A percentile compares a stretch with the other conserved stretches of the same genome.
Evolutionary conservation across 2,113 vertebrate genomes (phyloP).

Genomic region (Nesospiza acunhae): DNA sequence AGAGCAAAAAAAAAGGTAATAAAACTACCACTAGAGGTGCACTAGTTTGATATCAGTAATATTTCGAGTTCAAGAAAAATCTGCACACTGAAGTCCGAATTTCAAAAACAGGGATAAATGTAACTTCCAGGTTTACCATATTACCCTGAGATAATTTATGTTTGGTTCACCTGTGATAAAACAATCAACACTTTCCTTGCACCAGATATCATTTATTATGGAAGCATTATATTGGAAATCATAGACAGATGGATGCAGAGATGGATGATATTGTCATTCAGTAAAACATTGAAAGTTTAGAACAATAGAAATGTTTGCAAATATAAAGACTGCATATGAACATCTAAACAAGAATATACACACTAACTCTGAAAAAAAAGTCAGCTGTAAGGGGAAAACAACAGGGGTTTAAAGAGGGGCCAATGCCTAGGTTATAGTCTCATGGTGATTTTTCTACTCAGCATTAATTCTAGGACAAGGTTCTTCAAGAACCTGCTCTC

Average conservation of each 20-base stretch:
- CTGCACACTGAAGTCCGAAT: neutral
- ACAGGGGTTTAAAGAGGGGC: rapidly evolving
- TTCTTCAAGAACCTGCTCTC: neutral
- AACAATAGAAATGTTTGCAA: neutral
- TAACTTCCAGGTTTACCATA: neutral
- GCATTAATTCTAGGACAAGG: neutral
- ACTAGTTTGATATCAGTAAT: neutral
- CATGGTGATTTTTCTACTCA: neutral
- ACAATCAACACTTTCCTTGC: neutral
- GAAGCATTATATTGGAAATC: neutral
- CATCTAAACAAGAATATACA: neutral
- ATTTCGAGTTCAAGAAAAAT: neutral
- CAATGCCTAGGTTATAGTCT: neutral
- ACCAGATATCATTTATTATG: neutral
- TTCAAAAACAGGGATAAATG: neutral
- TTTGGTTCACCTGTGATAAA: neutral
- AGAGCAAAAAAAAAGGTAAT: neutral
- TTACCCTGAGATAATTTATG: neutral
- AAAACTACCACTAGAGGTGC: neutral
- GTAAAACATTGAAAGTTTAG: neutral
- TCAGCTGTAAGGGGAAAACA: neutral
- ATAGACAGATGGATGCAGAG: neutral
- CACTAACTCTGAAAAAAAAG: neutral
- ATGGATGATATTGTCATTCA: neutral
- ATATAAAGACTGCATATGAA: neutral